Evolutionary conservation across 2,797 vertebrate genomes (phyloP), one percentile per base, ranked within the genome.

Genomic region (Alfaro cultratus): DNA sequence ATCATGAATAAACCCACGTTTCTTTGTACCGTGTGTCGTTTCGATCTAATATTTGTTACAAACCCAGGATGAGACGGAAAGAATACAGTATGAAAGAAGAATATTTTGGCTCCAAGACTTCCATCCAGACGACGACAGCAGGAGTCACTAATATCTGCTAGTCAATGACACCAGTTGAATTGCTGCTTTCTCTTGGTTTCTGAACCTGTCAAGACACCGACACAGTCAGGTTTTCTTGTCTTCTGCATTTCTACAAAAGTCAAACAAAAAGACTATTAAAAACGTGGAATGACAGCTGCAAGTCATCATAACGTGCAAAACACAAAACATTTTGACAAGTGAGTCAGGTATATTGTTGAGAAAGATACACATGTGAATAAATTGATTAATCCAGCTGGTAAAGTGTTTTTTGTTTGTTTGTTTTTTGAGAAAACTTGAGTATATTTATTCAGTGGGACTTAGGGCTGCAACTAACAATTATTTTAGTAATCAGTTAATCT

Each of bases 161-260:
- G 96, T 98, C 77, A 97, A 74, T 49, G 5, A 91, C 91, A 95
- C 81, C 83, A 95, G 93, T 96, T 96, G 88, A 98, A 97, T 80
- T 76, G 16, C 12, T 21, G 36, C 85, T 97, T 89, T 31, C 93
- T 94, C 0, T 92, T 92, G 31, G 36, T 26, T 34, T 41, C 64
- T 41, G 34, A 41, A 39, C 62, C 34, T 39, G 34, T 41, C 21
- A 4, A 41, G 93, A 71, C 36, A 6, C 4, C 2, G 1, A 10
- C 62, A 23, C 16, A 1, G 26, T 29, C 26, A 29, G 26, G 41
- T 45, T 16, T 45, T 16, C n/a, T 12, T 18, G 41, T 57, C n/a
- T 62, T 62, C 12, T 45, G 26, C 5, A n/a, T 26, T 71, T 71
- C 41, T 6, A 39, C 62, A 67, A 39, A 23, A 34, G 49, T 23